phyloP scores from a whole-genome alignment of 2,797 vertebrate genomes.

The Pogoniulus pusillus region DNA sequence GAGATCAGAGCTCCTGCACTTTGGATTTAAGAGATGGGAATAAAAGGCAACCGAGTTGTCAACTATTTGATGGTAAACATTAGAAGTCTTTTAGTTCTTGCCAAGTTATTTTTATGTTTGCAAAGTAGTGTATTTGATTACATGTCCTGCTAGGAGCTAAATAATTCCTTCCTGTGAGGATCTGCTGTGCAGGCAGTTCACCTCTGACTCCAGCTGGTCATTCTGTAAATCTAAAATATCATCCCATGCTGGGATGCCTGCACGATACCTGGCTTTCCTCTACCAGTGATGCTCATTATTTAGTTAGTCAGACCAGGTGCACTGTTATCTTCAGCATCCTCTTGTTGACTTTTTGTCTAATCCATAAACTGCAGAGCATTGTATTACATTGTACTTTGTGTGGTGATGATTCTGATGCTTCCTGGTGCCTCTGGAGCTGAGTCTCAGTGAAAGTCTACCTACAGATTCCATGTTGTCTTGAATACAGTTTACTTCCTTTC shows the following conservation, averaged over 20 bases:
- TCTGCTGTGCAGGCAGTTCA: background rate
- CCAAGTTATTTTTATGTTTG: background rate
- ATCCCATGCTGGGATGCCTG: background rate
- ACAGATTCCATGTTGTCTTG: background rate
- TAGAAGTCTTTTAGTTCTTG: background rate
- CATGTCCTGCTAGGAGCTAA: background rate
- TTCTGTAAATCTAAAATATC: background rate
- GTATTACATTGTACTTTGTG: background rate
- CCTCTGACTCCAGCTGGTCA: background rate
- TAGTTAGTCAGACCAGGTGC: background rate
- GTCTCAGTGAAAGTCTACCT: too few species aligned
- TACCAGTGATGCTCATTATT: fast-evolving
- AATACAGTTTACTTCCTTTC: background rate
- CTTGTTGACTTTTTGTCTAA: background rate
- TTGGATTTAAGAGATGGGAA: background rate
- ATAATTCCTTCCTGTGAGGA: background rate
- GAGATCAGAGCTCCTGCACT: background rate
- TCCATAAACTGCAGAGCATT: background rate
- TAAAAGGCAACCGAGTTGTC: background rate
- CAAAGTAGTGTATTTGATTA: background rate
- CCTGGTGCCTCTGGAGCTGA: background rate
- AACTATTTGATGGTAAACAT: background rate
- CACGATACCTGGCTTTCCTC: background rate
- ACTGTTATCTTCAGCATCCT: background rate
- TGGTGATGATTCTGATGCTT: background rate